These are phyloP conservation scores for Gasterosteus nipponicus DNA, from an alignment of 2,113 vertebrate genomes.

Conservation along the genomic window DNA sequence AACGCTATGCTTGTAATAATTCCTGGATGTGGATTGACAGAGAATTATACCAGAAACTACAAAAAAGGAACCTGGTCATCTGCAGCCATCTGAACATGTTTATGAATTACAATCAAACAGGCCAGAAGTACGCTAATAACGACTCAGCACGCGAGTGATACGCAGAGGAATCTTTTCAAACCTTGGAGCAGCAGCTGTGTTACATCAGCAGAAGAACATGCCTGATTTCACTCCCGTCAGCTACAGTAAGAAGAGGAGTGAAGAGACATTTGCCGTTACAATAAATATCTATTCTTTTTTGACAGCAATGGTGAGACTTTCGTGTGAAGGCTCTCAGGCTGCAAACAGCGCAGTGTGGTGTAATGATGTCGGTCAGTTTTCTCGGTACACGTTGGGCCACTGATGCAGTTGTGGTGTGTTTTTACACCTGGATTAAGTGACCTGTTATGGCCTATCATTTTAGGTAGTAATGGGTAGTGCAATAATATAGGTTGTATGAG, in stretches of 20 bases:
- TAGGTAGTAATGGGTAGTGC: neutral
- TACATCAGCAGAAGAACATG: slow-evolving; percentile 38
- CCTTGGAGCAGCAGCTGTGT: slow-evolving; percentile 30
- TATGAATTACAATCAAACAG: slow-evolving; percentile 13
- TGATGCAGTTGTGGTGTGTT: slow-evolving; percentile 2
- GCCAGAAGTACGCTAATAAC: slow-evolving; percentile 14
- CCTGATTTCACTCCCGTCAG: slow-evolving; percentile 34
- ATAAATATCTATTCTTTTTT: slow-evolving; percentile 9
- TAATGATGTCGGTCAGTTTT: neutral
- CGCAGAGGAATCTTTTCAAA: slow-evolving; percentile 7
- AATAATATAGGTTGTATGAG: neutral
- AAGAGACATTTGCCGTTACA: neutral
- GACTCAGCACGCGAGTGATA: slow-evolving; percentile 19
- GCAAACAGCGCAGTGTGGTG: neutral
- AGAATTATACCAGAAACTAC: neutral
- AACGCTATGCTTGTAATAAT: neutral
- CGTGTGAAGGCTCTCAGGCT: neutral
- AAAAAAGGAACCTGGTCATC: neutral
- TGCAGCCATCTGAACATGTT: slow-evolving; percentile 1
- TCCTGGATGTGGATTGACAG: neutral
- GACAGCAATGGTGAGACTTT: neutral
- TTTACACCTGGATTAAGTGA: neutral
- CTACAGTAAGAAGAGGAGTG: slow-evolving; percentile 10
- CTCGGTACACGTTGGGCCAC: neutral
- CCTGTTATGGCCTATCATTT: slow-evolving; percentile 5